phyloP scores from a whole-genome alignment of 2,113 vertebrate genomes.

The Amblyornis subalaris region DNA sequence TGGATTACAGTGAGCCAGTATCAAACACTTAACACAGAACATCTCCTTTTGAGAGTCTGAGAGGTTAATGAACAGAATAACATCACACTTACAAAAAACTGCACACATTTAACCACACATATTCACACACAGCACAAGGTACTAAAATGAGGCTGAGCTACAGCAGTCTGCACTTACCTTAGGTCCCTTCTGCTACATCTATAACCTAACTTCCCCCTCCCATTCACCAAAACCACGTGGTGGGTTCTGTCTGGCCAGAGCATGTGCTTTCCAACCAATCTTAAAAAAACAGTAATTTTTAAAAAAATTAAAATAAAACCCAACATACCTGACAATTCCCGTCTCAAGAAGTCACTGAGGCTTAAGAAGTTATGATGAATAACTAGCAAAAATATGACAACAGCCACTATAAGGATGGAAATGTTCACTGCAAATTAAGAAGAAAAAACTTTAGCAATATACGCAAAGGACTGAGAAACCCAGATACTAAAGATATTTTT shows the following conservation, averaged over 20 bases:
- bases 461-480: neutral
- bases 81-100: neutral
- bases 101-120: neutral
- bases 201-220: neutral
- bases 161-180: neutral
- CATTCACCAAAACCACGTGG: rapidly evolving
- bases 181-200: neutral
- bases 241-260: neutral
- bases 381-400: constrained; percentile 86
- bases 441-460: neutral
- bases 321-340: constrained; percentile 79
- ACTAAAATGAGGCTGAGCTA: neutral
- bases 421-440: constrained; percentile 83
- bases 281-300: neutral
- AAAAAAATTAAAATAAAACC: neutral
- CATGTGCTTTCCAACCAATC: neutral
- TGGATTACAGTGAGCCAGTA: neutral
- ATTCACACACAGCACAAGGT: neutral
- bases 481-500: neutral
- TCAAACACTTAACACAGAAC: neutral
- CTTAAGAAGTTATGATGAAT: constrained; percentile 90
- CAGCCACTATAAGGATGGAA: constrained; percentile 82
- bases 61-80: neutral
- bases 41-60: neutral
- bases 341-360: constrained; percentile 87